Evolutionary conservation across 1,140 invertebrate species (phyloP).

Genomic region (Conus betulinus): DNA sequence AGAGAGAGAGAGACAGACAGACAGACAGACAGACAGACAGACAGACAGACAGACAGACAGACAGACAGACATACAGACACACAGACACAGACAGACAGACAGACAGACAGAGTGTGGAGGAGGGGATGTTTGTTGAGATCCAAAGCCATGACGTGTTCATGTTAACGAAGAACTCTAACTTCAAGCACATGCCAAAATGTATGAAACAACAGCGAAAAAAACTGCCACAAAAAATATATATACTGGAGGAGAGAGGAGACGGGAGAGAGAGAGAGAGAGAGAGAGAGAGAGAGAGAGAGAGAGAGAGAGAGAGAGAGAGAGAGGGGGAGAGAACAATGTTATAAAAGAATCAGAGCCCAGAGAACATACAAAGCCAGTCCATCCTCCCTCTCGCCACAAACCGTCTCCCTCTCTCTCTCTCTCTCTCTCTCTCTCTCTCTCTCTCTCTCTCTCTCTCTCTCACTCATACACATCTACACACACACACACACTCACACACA

Average conservation of each 20-base stretch:
- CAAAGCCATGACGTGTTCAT: too few species aligned
- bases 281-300: neutral
- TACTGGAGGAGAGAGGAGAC: neutral
- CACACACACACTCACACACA: too few species aligned
- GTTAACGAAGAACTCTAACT: too few species aligned
- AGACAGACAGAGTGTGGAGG: neutral
- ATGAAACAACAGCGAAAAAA: neutral
- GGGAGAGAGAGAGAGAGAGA: slow-evolving; percentile 4
- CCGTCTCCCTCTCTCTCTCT: neutral
- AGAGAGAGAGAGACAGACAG: too few species aligned
- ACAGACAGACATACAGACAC: neutral
- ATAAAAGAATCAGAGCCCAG: neutral
- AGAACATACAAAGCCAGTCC: neutral
- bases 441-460: neutral
- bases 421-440: neutral
- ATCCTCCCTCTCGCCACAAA: too few species aligned
- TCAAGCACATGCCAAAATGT: too few species aligned
- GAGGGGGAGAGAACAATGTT: neutral
- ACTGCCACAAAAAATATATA: neutral
- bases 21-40: neutral
- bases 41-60: slow-evolving; percentile 3
- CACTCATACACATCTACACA: neutral
- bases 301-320: slow-evolving; percentile 15
- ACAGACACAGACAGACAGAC: neutral
- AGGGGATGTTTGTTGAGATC: neutral